Percentiles rank a stretch among this genome's conserved stretches.
These are phyloP conservation scores for Cactoblastis cactorum DNA, from an alignment of 2,888 invertebrate genomes.

Conservation along the genomic window DNA sequence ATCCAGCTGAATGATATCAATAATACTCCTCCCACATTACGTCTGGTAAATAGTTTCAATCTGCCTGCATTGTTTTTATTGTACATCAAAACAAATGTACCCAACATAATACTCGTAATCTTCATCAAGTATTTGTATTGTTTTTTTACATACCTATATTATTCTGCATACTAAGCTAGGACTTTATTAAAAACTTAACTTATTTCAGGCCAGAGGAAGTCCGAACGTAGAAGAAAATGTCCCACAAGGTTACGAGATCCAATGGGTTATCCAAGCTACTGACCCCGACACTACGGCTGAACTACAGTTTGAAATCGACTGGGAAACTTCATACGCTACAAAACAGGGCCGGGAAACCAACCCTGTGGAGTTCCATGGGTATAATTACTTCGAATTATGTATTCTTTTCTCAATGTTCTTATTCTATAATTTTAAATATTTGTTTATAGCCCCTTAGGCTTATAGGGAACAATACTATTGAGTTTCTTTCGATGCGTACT, in stretches of 20 bases:
- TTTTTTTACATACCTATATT: too few relatives aligned
- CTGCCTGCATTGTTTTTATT: too few relatives aligned
- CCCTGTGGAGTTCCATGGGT: slow-evolving; percentile 47
- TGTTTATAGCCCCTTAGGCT: too few relatives aligned
- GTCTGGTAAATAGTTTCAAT: slow-evolving; percentile 71
- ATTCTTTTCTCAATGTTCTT: too few relatives aligned
- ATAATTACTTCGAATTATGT: not conserved
- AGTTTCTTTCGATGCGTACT: too few relatives aligned
- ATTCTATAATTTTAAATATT: too few relatives aligned
- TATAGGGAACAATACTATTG: too few relatives aligned
- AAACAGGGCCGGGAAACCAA: slow-evolving; percentile 73
- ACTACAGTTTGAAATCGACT: slow-evolving; percentile 79
- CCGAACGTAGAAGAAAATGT: slow-evolving; percentile 79
- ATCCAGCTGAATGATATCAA: slow-evolving; percentile 84
- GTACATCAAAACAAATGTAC: too few relatives aligned
- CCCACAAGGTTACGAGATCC: slow-evolving; percentile 51
- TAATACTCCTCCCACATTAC: slow-evolving; percentile 84
- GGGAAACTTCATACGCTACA: slow-evolving; percentile 77
- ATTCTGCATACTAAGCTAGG: too few relatives aligned
- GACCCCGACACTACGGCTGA: slow-evolving; percentile 81
- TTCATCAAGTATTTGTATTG: too few relatives aligned
- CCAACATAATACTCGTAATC: too few relatives aligned
- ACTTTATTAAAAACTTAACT: too few relatives aligned
- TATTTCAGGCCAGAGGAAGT: slow-evolving; percentile 59
- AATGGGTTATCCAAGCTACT: slow-evolving; percentile 67